Base-by-base conservation (phyloP, 2,888 invertebrate genomes). In the Xiphydria camelus region DNA sequence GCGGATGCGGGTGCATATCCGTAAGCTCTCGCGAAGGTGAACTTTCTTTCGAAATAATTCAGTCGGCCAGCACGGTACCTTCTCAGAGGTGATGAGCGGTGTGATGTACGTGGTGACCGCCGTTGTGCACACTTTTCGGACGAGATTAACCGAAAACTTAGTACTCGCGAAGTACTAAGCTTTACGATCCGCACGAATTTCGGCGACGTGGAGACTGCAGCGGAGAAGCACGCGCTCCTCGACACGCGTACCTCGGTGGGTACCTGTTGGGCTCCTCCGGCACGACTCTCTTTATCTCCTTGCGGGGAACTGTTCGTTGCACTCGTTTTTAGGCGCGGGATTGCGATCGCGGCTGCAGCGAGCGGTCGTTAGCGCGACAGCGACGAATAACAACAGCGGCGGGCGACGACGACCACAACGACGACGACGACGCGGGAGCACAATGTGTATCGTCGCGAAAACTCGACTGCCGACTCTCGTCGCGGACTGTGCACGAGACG, bases 41-140 rank as follows among this genome's bases (percentile, higher is more conserved):
- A 14, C 31, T 6, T 14, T 43, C 50, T n/a, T n/a, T n/a, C n/a
- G n/a, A n/a, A n/a, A n/a, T n/a, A n/a, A 6, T 6, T 23, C 23
- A n/a, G 6, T 23, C 23, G 23, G 21, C 32, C 32, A 22, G 32
- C 29, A 32, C n/a, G n/a, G 61, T 75, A 75, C 75, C 75, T 75
- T 75, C 68, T 73, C 73, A 57, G 74, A 68, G 67, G 74, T 75
- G 73, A 75, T 74, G 63, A 74, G 70, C 61, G 74, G 74, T 53
- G 75, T 72, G 72, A 75, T 73, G 62, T 74, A 74, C 72, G 75
- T 74, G 53, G 73, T 73, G 75, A 75, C 75, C 65, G 75, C 75
- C 74, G 75, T 74, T 53, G 70, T 75, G 71, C 63, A 63, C 59
- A 65, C 61, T 66, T 73, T 67, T 47, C 47, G 60, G 26, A 7